Evolutionary conservation across 2,888 invertebrate species (phyloP).

Genomic region (Cistogaster globosa): DNA sequence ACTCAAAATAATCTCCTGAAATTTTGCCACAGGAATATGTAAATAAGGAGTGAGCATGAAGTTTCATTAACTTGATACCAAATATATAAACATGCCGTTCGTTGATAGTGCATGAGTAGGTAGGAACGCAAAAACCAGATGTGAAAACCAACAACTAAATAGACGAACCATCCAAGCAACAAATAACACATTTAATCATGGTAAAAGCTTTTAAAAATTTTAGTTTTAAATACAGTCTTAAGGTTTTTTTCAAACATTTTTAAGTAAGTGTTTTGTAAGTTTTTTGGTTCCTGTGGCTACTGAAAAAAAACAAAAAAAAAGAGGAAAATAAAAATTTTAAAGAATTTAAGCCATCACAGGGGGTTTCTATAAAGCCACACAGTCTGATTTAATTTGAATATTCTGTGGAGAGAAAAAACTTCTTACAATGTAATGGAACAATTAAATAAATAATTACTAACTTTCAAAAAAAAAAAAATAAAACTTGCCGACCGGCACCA

Average conservation of each 20-base stretch:
- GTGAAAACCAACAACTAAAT: not conserved
- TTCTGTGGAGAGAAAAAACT: no score
- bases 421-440: no score
- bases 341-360: constrained; percentile 13
- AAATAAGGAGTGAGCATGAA: constrained; percentile 4
- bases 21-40: not conserved
- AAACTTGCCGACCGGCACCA: no score
- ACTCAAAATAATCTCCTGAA: constrained; percentile 18
- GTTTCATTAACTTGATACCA: constrained; percentile 42
- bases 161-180: constrained; percentile 5
- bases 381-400: not conserved
- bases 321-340: not conserved
- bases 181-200: constrained; percentile 54
- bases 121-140: constrained; percentile 3
- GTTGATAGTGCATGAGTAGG: not conserved
- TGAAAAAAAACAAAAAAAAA: not conserved
- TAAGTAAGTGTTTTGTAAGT: not conserved
- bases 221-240: constrained; percentile 24
- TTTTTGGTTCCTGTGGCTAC: constrained; percentile 5
- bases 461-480: no score
- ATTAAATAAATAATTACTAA: no score
- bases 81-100: not conserved
- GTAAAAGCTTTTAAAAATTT: constrained; percentile 62
- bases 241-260: not conserved
- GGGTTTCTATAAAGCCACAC: not conserved